Conservation (phyloP, 2,113 vertebrate species). For the Antechinus stuartii region DNA sequence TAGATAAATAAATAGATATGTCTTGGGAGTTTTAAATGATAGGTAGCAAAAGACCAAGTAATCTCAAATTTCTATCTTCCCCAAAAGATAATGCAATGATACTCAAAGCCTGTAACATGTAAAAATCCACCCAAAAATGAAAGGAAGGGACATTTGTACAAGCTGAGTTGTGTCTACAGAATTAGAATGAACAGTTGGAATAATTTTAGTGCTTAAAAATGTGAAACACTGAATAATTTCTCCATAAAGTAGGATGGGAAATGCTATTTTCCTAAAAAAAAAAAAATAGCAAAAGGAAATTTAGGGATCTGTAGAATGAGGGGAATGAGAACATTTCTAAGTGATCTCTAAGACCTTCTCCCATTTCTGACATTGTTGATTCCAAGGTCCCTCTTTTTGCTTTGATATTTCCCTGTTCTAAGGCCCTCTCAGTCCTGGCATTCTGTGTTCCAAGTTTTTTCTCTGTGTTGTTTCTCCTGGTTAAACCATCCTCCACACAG, state of each 20-base stretch:
- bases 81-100: constrained; percentile 65
- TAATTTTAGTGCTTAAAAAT: constrained; percentile 72
- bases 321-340: neutral
- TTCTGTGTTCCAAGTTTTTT: neutral
- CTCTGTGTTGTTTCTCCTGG: neutral
- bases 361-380: neutral
- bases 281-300: constrained; percentile 25
- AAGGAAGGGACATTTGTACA: constrained; percentile 64
- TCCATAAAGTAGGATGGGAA: constrained; percentile 28
- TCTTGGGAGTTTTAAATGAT: constrained; percentile 42
- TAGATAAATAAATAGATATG: constrained; percentile 5
- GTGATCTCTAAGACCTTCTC: neutral
- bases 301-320: neutral
- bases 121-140: constrained; percentile 74
- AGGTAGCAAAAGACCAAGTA: constrained; percentile 50
- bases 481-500: neutral
- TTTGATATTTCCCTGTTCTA: neutral
- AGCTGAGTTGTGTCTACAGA: constrained; percentile 73
- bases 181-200: constrained; percentile 72
- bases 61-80: constrained; percentile 69
- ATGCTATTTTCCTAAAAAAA: constrained; percentile 12
- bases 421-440: neutral
- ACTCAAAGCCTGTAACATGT: constrained; percentile 76
- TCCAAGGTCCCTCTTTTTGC: neutral
- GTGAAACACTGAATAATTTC: constrained; percentile 72